A percentile compares a stretch with the other conserved stretches of the same genome.
These are phyloP conservation scores for Pinctada fucata DNA, from an alignment of 2,888 invertebrate species.

Conservation along the genomic window DNA sequence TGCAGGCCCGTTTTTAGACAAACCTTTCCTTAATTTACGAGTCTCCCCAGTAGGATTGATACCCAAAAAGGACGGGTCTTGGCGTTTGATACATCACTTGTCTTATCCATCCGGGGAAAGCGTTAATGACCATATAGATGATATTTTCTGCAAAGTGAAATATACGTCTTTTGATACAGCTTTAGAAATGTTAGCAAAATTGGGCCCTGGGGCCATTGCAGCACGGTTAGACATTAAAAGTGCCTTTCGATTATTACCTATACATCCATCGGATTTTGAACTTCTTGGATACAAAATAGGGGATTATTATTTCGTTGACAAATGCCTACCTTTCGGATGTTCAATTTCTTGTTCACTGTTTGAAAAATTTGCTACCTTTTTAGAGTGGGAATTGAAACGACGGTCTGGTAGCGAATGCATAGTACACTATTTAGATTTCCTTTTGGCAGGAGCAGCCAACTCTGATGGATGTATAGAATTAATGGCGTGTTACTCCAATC, in stretches of 20 bases:
- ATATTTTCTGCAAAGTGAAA: background rate
- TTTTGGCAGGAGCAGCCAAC: background rate
- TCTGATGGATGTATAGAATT: background rate
- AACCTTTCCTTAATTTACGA: background rate
- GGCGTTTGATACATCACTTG: slow-evolving; percentile 22
- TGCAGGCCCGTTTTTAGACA: background rate
- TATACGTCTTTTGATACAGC: slow-evolving; percentile 4
- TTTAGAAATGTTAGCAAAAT: background rate
- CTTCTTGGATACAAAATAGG: background rate
- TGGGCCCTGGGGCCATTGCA: background rate
- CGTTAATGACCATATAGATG: slow-evolving; percentile 16
- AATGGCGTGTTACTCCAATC: background rate
- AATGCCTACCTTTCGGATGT: slow-evolving; percentile 1
- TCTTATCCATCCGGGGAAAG: slow-evolving; percentile 3
- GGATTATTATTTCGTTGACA: background rate
- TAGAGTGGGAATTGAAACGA: slow-evolving; percentile 2
- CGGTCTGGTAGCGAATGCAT: background rate
- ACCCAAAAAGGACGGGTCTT: too few relatives aligned
- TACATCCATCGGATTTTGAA: background rate
- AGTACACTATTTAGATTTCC: slow-evolving; percentile 18
- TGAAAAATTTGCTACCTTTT: slow-evolving; percentile 1
- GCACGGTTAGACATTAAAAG: slow-evolving; percentile 5
- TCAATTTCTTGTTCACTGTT: background rate
- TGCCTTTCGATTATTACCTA: background rate
- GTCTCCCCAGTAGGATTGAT: slow-evolving; percentile 15